Evolutionary conservation across 1,140 invertebrate genomes (phyloP), one percentile per base, ranked within the genome.

Genomic region (Hypothenemus hampei): DNA sequence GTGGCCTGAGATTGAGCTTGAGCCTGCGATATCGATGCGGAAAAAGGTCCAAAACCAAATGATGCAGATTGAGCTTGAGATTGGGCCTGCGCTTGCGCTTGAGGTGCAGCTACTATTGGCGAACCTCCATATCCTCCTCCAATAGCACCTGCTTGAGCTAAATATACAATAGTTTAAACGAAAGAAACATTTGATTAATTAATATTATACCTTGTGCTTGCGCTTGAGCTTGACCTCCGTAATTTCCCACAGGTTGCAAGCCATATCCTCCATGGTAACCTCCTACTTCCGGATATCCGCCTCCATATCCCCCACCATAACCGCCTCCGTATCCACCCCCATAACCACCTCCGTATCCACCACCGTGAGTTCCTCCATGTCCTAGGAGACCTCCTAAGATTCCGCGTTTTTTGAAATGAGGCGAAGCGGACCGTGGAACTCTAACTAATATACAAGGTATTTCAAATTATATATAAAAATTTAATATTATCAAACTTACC

Each of bases 21-120:
- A 13, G 46, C 18, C 18, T 49, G 31, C 18, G 46, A 49, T 11
- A 49, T n/a, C 5, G 4, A 36, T 3, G 46, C 46, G 3, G 33
- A 35, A 37, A 49, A 49, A 20, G 46, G 46, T 11, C 46, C 46
- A 22, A 49, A 49, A 3, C 46, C 46, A 36, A 49, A 49, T 11
- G 46, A 36, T 7, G 46, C 31, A 8, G 46, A 49, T 36, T 49
- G 46, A 35, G 46, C 16, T 37, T 49, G 46, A 36, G 46, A 10
- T 23, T 49, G 46, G 3, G 46, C 11, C 31, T 31, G 22, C 1
- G 44, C 44, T n/a, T n/a, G 7, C n/a, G 44, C 22, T 37, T 49
- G 46, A 36, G 46, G 8, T 23, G 35, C 31, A 3, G 46, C 11
- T 46, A 13, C 8, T 1, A 26, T 26, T n/a, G 7, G 7, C n/a